Percentiles rank a stretch among this genome's conserved stretches.
phyloP scores from a whole-genome alignment of 2,113 vertebrate genomes.

The Bostrychus sinensis region DNA sequence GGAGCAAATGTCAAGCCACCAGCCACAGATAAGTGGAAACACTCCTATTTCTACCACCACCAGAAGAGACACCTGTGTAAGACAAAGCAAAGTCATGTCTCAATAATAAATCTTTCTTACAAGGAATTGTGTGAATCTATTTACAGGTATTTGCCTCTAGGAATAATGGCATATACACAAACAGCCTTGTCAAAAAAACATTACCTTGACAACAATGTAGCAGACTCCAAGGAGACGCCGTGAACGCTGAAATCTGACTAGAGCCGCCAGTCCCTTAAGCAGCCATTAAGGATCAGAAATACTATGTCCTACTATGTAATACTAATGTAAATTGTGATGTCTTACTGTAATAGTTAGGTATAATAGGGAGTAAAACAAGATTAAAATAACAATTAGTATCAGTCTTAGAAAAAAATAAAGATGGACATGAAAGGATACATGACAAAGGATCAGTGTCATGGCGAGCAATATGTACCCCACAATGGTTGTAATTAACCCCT shows the following conservation, averaged over 20 bases:
- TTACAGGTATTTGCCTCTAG: constrained; percentile 2
- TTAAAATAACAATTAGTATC: too few relatives aligned
- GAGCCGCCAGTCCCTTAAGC: constrained; percentile 92
- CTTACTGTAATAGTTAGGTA: neutral
- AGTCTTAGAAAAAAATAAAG: too few relatives aligned
- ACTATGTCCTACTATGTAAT: neutral
- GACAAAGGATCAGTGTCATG: constrained; percentile 94
- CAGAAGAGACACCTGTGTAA: constrained; percentile 90
- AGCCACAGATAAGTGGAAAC: constrained; percentile 98
- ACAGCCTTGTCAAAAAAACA: constrained; percentile 1
- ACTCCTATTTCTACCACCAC: constrained; percentile 99
- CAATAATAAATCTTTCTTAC: neutral
- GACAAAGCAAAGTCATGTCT: constrained; percentile 11
- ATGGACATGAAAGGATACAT: constrained; percentile 96
- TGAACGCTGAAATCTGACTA: constrained; percentile 96
- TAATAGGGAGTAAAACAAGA: neutral
- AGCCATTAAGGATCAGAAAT: constrained; percentile 78
- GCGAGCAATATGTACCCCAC: constrained; percentile 96
- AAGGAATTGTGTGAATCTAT: neutral
- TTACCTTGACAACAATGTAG: constrained; percentile 99
- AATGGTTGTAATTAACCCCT: constrained; percentile 97
- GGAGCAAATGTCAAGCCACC: constrained; percentile 99
- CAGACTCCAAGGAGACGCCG: constrained; percentile 94
- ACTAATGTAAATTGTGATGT: neutral
- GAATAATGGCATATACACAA: neutral